Percentiles rank a stretch among this genome's conserved stretches.
Conservation (phyloP, 2,888 invertebrate genomes). For the Cyclophora punctaria region DNA sequence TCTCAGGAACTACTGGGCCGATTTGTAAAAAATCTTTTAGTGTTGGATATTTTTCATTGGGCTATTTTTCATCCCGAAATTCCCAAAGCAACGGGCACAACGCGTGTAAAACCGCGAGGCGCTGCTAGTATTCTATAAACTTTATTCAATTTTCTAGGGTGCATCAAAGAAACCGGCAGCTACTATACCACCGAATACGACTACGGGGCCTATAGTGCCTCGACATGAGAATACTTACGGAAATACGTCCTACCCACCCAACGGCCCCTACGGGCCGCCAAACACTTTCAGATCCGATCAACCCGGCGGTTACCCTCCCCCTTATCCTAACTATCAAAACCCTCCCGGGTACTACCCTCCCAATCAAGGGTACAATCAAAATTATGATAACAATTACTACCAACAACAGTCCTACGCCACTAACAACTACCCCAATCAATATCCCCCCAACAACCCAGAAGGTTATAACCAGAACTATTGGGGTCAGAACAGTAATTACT, state of each 20-base stretch:
- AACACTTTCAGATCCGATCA: conserved; percentile 46
- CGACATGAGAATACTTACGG: conserved; percentile 39
- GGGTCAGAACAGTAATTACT: conserved; percentile 53
- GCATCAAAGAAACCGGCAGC: conserved; percentile 68
- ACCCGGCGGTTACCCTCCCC: conserved; percentile 51
- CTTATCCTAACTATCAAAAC: conserved; percentile 59
- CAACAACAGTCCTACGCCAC: conserved; percentile 51
- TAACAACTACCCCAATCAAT: conserved; percentile 59
- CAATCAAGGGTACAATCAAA: conserved; percentile 62
- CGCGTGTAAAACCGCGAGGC: too few relatives aligned
- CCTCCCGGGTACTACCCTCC: conserved; percentile 63
- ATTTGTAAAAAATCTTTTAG: too few relatives aligned
- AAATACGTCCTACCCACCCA: conserved; percentile 43
- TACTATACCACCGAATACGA: conserved; percentile 65
- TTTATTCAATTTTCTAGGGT: conserved; percentile 31
- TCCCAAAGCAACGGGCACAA: too few relatives aligned
- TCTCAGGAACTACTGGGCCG: too few relatives aligned
- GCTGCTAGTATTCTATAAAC: too few relatives aligned
- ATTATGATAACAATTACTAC: conserved; percentile 59
- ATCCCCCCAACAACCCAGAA: conserved; percentile 48
- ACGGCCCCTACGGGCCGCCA: conserved; percentile 47
- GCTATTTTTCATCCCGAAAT: too few relatives aligned
- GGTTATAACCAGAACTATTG: conserved; percentile 63
- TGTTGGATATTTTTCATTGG: too few relatives aligned
- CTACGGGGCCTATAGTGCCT: conserved; percentile 32